Evolutionary conservation across 2,888 invertebrate species (phyloP).

Genomic region (Euphydryas editha): DNA sequence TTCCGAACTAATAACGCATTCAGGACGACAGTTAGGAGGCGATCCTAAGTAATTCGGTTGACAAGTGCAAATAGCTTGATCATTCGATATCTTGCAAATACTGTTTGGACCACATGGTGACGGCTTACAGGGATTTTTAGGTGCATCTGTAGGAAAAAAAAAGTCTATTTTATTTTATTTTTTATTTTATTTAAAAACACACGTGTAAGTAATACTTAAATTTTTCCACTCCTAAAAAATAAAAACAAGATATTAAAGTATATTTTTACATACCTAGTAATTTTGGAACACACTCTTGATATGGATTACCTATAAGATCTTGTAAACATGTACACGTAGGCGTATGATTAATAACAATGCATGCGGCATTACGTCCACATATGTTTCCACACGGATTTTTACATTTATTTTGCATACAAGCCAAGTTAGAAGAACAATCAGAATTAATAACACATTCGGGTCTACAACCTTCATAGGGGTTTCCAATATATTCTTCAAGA

Average conservation of each 20-base stretch:
- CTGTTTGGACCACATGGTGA: conserved; percentile 91
- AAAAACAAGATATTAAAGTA: not conserved
- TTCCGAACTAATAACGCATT: conserved; percentile 86
- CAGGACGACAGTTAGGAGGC: conserved; percentile 86
- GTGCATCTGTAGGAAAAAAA: conserved; percentile 55
- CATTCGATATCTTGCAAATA: conserved; percentile 87
- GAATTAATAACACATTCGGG: conserved; percentile 90
- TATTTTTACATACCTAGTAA: conserved; percentile 55
- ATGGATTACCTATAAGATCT: conserved; percentile 85
- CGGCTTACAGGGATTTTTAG: conserved; percentile 87
- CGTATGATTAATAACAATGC: conserved; percentile 88
- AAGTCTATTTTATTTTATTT: no score
- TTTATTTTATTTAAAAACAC: no score
- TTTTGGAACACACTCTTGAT: conserved; percentile 79
- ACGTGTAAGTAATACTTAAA: not conserved
- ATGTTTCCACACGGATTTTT: conserved; percentile 89
- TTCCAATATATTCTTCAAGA: conserved; percentile 87
- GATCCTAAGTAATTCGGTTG: conserved; percentile 86
- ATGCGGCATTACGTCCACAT: conserved; percentile 89
- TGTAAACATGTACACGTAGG: conserved; percentile 87
- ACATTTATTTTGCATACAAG: conserved; percentile 90
- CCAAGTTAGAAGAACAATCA: conserved; percentile 87
- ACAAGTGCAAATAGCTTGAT: conserved; percentile 89
- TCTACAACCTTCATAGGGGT: conserved; percentile 90
- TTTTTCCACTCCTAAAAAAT: conserved; percentile 34